A percentile compares a stretch with the other conserved stretches of the same genome.
Evolutionary conservation across 1,140 invertebrate species (phyloP).

Genomic region (Habropoda laboriosa): DNA sequence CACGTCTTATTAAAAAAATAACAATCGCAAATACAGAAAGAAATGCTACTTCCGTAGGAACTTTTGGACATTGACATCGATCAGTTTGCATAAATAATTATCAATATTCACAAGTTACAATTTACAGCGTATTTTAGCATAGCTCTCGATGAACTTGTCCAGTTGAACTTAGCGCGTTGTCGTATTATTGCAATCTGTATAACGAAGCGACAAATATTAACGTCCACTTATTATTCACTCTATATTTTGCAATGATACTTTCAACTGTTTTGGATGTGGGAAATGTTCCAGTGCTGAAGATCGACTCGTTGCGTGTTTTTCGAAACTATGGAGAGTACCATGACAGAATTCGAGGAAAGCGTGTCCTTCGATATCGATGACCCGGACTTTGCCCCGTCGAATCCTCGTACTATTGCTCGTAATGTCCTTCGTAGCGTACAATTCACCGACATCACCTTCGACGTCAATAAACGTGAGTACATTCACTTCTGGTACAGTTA

Average conservation of each 20-base stretch:
- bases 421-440: slow-evolving; percentile 47
- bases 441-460: slow-evolving; percentile 47
- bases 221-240: no score
- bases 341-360: slow-evolving; percentile 73
- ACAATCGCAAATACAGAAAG: no score
- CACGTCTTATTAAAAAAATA: no score
- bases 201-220: no score
- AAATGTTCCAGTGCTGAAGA: not conserved
- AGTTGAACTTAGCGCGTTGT: no score
- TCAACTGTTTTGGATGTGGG: no score
- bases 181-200: no score
- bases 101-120: not conserved
- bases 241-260: no score
- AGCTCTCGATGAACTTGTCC: no score
- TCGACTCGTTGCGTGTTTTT: not conserved
- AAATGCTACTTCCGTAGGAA: not conserved
- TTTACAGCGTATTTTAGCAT: not conserved
- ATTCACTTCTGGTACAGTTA: slow-evolving; percentile 17
- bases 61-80: not conserved
- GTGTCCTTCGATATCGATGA: slow-evolving; percentile 72
- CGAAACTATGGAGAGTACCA: slow-evolving; percentile 38
- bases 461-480: slow-evolving; percentile 60
- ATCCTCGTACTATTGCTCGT: slow-evolving; percentile 16
- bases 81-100: not conserved
- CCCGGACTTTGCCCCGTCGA: slow-evolving; percentile 66